Evolutionary conservation across 2,888 invertebrate genomes (phyloP).

Genomic region (Glyphotaelius pellucidus): DNA sequence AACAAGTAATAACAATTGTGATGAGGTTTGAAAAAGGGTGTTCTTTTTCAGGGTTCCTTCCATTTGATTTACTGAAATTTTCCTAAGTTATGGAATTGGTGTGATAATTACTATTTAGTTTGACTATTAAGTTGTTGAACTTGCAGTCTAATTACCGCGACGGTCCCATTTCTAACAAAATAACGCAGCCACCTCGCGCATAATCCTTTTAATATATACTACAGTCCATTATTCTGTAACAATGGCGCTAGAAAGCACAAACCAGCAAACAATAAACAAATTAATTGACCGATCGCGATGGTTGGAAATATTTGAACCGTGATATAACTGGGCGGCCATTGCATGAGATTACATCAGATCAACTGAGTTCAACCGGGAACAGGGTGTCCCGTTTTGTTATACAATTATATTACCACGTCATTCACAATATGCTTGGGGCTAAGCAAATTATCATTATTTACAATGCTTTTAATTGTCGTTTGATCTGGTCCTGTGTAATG

Average conservation of each 20-base stretch:
- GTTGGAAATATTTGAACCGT: constrained; percentile 46
- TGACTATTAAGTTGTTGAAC: background rate
- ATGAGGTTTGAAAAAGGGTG: too few relatives aligned
- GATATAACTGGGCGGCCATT: constrained; percentile 32
- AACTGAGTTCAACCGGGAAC: constrained; percentile 26
- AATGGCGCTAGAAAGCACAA: constrained; percentile 21
- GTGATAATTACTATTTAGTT: background rate
- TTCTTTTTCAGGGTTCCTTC: background rate
- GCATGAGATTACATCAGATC: constrained; percentile 40
- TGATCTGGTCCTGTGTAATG: too few relatives aligned
- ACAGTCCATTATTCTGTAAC: constrained; percentile 16
- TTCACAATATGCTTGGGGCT: too few relatives aligned
- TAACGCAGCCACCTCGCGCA: background rate
- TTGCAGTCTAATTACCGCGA: background rate
- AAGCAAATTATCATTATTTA: too few relatives aligned
- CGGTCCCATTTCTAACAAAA: background rate
- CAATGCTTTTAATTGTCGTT: too few relatives aligned
- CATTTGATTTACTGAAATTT: background rate
- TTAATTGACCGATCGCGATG: constrained; percentile 43
- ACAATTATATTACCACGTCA: too few relatives aligned
- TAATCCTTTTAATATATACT: background rate
- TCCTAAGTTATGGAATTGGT: background rate
- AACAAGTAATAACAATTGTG: too few relatives aligned
- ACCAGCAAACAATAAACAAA: constrained; percentile 40
- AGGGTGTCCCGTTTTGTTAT: background rate